A percentile compares a stretch with the other conserved stretches of the same genome.
Conservation (phyloP, 2,797 vertebrate species). For the Malacoraja senta region DNA sequence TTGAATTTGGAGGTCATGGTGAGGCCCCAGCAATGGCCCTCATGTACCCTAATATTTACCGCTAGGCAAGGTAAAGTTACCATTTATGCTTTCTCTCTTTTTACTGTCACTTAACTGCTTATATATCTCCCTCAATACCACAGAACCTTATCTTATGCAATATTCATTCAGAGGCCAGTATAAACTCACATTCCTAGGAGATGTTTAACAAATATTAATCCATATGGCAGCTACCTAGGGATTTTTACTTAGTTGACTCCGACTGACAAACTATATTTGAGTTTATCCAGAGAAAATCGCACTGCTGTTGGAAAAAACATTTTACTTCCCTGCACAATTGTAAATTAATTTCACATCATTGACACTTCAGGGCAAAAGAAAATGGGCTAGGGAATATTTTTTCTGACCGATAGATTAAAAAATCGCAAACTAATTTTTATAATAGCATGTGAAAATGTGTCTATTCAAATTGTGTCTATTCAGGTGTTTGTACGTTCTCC, state of each 20-base stretch:
- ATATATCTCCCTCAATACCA: too few relatives aligned
- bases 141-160: too few relatives aligned
- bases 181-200: neutral
- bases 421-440: neutral
- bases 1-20: too few relatives aligned
- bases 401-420: neutral
- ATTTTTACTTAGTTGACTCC: neutral
- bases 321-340: neutral
- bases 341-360: neutral
- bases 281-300: neutral
- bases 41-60: too few relatives aligned
- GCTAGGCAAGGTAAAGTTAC: too few relatives aligned
- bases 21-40: too few relatives aligned
- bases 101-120: too few relatives aligned
- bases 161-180: too few relatives aligned
- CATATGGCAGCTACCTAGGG: neutral
- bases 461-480: neutral
- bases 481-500: too few relatives aligned
- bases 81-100: too few relatives aligned
- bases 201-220: neutral
- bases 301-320: neutral
- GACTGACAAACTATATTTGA: neutral
- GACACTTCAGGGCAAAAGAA: neutral
- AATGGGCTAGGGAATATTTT: neutral
- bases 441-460: constrained; percentile 12